Evolutionary conservation across 2,797 vertebrate genomes (phyloP).

Genomic region (Neosalanx taihuensis): DNA sequence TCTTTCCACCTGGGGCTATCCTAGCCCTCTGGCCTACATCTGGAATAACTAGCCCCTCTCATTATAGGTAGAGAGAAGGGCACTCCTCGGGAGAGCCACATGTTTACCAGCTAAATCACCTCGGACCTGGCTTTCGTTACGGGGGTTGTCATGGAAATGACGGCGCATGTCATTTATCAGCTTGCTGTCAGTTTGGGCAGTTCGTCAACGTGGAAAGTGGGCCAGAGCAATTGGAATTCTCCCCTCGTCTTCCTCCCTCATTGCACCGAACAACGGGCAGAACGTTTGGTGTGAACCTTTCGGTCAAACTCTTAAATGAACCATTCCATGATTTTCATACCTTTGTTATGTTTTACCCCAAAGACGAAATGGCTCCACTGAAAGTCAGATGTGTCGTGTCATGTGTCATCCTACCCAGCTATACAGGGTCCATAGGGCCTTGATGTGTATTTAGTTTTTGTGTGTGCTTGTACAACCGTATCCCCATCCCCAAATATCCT

Average conservation of each 20-base stretch:
- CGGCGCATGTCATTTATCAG: constrained; percentile 3
- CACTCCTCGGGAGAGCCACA: constrained; percentile 4
- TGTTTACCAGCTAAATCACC: constrained; percentile 8
- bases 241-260: background rate
- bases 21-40: constrained; percentile 16
- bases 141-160: background rate
- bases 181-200: constrained; percentile 7
- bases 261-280: background rate
- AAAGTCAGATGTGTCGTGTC: background rate
- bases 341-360: background rate
- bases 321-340: background rate
- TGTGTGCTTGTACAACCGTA: background rate
- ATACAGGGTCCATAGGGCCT: background rate
- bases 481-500: background rate
- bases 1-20: background rate
- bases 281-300: background rate
- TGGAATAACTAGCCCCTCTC: constrained; percentile 10
- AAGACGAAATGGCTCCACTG: background rate
- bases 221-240: background rate
- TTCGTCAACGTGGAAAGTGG: constrained; percentile 2
- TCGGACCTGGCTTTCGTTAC: background rate
- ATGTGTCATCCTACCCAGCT: background rate
- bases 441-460: background rate
- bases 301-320: background rate
- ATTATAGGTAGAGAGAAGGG: constrained; percentile 6